Conservation (phyloP, 2,797 vertebrate genomes). For the Xyrichtys novacula region DNA sequence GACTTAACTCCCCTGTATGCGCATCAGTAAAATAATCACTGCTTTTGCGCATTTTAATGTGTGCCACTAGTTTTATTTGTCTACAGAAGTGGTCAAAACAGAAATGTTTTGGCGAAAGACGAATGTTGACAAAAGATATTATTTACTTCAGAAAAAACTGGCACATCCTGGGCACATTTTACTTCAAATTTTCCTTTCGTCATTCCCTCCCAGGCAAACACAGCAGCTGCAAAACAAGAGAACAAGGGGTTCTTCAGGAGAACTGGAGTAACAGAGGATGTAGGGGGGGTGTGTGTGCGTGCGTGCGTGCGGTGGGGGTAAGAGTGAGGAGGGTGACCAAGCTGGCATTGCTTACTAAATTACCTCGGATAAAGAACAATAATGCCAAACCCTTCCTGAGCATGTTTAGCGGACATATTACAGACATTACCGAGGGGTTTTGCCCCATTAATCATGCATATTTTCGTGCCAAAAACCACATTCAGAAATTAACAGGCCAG, state of each 20-base stretch:
- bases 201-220: slow-evolving; percentile 64
- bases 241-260: slow-evolving; percentile 67
- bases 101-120: slow-evolving; percentile 18
- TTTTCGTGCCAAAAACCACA: slow-evolving; percentile 74
- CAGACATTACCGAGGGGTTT: slow-evolving; percentile 79
- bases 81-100: background rate
- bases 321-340: slow-evolving; percentile 54
- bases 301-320: slow-evolving; percentile 35
- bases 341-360: slow-evolving; percentile 69
- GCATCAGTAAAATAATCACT: background rate
- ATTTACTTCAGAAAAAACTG: slow-evolving; percentile 54
- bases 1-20: background rate
- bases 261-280: slow-evolving; percentile 48
- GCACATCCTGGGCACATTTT: slow-evolving; percentile 67
- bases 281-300: slow-evolving; percentile 36
- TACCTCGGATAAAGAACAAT: slow-evolving; percentile 73
- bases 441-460: slow-evolving; percentile 74
- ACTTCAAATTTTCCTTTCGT: slow-evolving; percentile 78
- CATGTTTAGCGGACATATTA: slow-evolving; percentile 74
- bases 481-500: slow-evolving; percentile 75
- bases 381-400: slow-evolving; percentile 78
- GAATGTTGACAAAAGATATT: slow-evolving; percentile 34
- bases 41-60: slow-evolving; percentile 16
- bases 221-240: slow-evolving; percentile 70
- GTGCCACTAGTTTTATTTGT: slow-evolving; percentile 29